A percentile compares a stretch with the other conserved stretches of the same genome.
These are phyloP conservation scores for Brachylomia viminalis DNA, from an alignment of 2,888 invertebrate species.

Conservation along the genomic window DNA sequence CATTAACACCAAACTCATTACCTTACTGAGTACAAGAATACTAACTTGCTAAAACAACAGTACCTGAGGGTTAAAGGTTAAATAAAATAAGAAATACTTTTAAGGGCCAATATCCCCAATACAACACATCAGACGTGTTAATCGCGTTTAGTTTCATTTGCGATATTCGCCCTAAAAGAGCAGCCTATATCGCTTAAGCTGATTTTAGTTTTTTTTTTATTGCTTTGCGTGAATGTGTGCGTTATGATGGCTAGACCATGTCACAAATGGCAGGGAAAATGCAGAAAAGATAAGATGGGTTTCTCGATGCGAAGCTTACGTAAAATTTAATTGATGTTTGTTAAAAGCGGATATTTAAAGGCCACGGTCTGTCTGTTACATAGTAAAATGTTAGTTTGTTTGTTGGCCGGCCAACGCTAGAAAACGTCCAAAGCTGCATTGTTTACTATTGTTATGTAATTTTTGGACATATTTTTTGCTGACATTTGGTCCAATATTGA, in stretches of 20 bases:
- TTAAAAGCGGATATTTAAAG: not conserved
- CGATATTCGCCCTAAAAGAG: not conserved
- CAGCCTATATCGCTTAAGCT: conserved; percentile 17
- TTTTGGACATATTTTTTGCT: conserved; percentile 12
- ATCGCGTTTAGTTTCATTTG: not conserved
- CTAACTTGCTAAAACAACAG: conserved; percentile 61
- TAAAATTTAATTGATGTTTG: conserved; percentile 12
- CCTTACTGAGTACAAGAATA: conserved; percentile 62
- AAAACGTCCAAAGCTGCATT: not conserved
- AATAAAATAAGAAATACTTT: conserved; percentile 27
- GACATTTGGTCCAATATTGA: conserved; percentile 10
- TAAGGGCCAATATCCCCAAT: not conserved
- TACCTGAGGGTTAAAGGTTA: conserved; percentile 61
- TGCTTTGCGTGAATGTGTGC: conserved; percentile 9
- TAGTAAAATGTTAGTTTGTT: conserved; percentile 10
- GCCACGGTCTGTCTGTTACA: not conserved
- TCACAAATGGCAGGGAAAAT: conserved; percentile 45
- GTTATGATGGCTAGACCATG: conserved; percentile 39
- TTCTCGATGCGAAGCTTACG: not conserved
- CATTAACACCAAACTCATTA: conserved; percentile 44
- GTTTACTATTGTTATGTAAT: not conserved
- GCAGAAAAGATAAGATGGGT: not conserved
- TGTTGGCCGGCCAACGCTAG: not conserved
- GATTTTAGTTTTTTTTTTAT: conserved; percentile 3
- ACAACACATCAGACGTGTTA: not conserved